Evolutionary conservation across 2,888 invertebrate genomes (phyloP).

Genomic region (Acrocera orbiculus): DNA sequence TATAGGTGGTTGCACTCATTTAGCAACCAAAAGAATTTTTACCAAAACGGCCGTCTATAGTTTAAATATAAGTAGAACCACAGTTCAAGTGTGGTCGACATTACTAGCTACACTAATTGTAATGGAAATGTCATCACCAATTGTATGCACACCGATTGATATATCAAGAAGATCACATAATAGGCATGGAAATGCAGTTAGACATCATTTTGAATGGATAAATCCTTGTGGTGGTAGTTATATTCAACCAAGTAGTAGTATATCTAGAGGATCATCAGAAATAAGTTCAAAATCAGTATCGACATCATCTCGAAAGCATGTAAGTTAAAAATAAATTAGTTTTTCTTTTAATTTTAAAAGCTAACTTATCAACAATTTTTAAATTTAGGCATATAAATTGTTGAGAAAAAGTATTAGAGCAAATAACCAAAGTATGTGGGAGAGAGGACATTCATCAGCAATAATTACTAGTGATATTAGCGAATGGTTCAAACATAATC

Average conservation of each 20-base stretch:
- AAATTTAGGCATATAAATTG: constrained; percentile 4
- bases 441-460: neutral
- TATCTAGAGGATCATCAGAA: neutral
- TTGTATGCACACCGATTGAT: too few relatives aligned
- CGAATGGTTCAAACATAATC: constrained; percentile 14
- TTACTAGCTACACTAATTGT: constrained; percentile 9
- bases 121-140: too few relatives aligned
- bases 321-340: constrained; percentile 1
- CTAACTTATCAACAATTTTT: neutral
- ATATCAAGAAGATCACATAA: too few relatives aligned
- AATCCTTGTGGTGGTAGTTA: constrained; percentile 23
- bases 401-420: constrained; percentile 4
- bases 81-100: constrained; percentile 11
- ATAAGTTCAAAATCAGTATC: neutral
- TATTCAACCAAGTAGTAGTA: neutral
- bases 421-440: constrained; percentile 1
- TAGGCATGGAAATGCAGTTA: too few relatives aligned
- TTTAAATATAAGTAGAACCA: neutral
- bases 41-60: constrained; percentile 21
- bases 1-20: constrained; percentile 20
- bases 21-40: constrained; percentile 18
- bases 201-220: constrained; percentile 20
- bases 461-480: constrained; percentile 18
- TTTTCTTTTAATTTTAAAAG: neutral
- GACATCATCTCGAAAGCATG: constrained; percentile 1